A percentile compares a stretch with the other conserved stretches of the same genome.
Evolutionary conservation across 2,113 vertebrate genomes (phyloP).

Genomic region (Cebus imitator): DNA sequence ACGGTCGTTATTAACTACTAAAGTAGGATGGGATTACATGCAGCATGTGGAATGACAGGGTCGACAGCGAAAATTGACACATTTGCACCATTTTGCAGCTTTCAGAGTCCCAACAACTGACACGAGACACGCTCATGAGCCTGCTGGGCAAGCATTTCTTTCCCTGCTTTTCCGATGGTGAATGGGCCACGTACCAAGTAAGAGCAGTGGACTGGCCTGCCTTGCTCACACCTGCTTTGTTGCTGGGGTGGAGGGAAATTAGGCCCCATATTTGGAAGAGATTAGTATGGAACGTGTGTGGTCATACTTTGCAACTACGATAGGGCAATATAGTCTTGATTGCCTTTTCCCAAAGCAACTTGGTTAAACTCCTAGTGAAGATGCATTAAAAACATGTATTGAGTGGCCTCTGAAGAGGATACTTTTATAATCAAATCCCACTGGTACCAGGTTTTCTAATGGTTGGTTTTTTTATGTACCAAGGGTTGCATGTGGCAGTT

Average conservation of each 20-base stretch:
- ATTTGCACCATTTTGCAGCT: neutral
- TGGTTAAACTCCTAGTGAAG: neutral
- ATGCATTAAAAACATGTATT: accelerated
- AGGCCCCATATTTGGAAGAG: neutral
- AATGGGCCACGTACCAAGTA: too few relatives aligned
- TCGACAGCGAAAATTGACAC: neutral
- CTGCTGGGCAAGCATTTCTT: neutral
- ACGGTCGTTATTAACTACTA: accelerated
- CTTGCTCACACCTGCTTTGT: too few relatives aligned
- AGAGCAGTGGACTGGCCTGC: neutral
- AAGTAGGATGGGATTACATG: neutral
- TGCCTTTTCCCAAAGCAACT: neutral
- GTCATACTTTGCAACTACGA: neutral
- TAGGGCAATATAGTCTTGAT: neutral
- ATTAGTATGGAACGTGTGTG: neutral
- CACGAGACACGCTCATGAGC: neutral
- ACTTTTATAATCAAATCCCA: neutral
- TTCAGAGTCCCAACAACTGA: neutral
- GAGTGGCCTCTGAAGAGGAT: neutral
- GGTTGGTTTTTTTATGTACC: neutral
- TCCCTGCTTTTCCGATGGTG: neutral
- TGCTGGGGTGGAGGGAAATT: neutral
- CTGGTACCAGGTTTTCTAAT: neutral
- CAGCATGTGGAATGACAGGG: too few relatives aligned
- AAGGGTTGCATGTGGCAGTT: neutral